phyloP scores from a whole-genome alignment of 1,140 invertebrate species.

The Trachymyrmex cornetzi region DNA sequence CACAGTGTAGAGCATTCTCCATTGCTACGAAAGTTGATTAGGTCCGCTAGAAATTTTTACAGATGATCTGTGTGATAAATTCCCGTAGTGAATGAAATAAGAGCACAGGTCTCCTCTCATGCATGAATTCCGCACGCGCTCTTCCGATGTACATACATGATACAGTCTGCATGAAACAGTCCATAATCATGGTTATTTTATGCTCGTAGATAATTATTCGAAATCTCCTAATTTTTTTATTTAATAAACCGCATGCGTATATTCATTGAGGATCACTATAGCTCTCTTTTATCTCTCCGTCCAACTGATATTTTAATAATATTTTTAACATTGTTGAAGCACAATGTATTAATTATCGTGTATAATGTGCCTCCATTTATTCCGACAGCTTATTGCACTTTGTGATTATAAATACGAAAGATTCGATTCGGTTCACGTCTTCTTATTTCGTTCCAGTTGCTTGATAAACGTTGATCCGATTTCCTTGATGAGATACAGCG shows the following conservation, averaged over 20 bases:
- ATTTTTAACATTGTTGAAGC: neutral
- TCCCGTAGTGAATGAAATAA: conserved; percentile 59
- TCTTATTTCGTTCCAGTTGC: neutral
- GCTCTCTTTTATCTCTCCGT: neutral
- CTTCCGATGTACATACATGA: conserved; percentile 27
- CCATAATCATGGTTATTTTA: conserved; percentile 39
- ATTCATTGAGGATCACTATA: neutral
- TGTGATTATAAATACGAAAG: neutral
- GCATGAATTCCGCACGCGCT: conserved; percentile 71
- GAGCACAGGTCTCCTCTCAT: conserved; percentile 60
- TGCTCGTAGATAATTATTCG: conserved; percentile 29
- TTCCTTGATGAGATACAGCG: neutral
- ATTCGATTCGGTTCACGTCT: conserved; percentile 25
- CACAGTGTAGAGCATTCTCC: neutral
- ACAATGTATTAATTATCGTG: neutral
- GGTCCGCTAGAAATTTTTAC: neutral
- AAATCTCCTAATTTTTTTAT: conserved; percentile 32
- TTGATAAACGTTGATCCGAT: neutral
- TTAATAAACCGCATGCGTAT: neutral
- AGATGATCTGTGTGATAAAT: conserved; percentile 55
- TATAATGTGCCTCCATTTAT: conserved; percentile 8
- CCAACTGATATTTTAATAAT: neutral
- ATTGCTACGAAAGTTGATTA: conserved; percentile 22
- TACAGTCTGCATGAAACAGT: neutral
- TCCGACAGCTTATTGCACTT: neutral